Conservation (phyloP, 2,797 vertebrate species). For the Pitangus sulphuratus region DNA sequence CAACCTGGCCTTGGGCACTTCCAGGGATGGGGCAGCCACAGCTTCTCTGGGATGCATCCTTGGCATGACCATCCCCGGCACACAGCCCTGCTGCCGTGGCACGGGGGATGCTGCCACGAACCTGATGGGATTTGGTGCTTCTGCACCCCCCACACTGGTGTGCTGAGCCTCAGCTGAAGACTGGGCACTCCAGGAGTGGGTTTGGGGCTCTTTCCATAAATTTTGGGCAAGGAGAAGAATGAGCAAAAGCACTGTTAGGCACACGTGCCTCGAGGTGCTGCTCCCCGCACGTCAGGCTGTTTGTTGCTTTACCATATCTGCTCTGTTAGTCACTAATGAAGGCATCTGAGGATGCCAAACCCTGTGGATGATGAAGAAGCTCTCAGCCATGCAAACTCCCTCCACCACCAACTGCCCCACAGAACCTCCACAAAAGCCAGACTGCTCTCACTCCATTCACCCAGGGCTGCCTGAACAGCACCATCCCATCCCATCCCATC, state of each 20-base stretch:
- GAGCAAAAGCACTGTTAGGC: neutral
- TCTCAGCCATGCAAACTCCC: neutral
- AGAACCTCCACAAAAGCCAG: neutral
- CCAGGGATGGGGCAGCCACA: neutral
- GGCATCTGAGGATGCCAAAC: neutral
- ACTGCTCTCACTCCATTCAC: rapidly evolving
- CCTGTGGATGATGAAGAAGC: neutral
- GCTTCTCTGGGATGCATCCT: neutral
- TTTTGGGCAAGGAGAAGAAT: neutral
- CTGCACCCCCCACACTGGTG: rapidly evolving
- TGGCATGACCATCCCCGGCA: neutral
- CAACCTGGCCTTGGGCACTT: neutral
- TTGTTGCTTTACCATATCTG: neutral
- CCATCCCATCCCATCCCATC: neutral
- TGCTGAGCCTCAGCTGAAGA: neutral
- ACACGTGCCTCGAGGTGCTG: neutral
- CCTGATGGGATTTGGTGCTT: neutral
- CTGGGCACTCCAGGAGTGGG: neutral
- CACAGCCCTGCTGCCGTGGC: neutral
- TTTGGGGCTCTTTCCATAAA: neutral
- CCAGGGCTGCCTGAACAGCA: neutral
- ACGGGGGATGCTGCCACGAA: neutral
- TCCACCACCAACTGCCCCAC: neutral
- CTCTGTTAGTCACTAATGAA: neutral
- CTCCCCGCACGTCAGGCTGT: rapidly evolving